Conservation (phyloP, 1,140 invertebrate species). For the Apolygus lucorum region DNA sequence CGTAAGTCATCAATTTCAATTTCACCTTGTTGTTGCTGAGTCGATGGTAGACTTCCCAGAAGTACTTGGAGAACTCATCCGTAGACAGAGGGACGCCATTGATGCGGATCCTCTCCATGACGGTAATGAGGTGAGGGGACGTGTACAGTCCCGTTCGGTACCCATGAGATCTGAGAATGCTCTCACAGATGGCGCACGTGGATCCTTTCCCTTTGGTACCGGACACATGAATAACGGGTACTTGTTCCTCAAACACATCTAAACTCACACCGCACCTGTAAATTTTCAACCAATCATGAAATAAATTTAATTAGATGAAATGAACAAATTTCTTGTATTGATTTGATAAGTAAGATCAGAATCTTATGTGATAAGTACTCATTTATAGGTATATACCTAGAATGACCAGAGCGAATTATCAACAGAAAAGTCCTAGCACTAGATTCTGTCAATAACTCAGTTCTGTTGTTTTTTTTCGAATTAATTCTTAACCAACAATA, state of each 20-base stretch:
- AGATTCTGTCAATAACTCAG: too few relatives aligned
- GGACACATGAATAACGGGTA: constrained; percentile 85
- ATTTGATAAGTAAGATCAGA: too few relatives aligned
- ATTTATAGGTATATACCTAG: too few relatives aligned
- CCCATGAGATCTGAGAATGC: constrained; percentile 75
- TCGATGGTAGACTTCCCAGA: constrained; percentile 70
- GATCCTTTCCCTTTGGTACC: constrained; percentile 96
- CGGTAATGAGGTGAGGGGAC: constrained; percentile 88
- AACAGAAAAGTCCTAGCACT: too few relatives aligned
- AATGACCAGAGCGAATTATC: too few relatives aligned
- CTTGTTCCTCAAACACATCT: constrained; percentile 48
- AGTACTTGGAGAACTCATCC: constrained; percentile 65
- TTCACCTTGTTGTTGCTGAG: constrained; percentile 44
- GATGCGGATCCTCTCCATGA: constrained; percentile 86
- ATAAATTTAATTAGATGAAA: too few relatives aligned
- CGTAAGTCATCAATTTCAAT: too few relatives aligned
- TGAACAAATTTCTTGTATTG: too few relatives aligned
- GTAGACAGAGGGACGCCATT: constrained; percentile 70
- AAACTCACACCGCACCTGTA: constrained; percentile 56
- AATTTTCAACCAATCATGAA: too few relatives aligned
- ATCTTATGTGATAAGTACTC: too few relatives aligned
- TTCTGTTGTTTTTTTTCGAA: too few relatives aligned
- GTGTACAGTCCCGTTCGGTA: constrained; percentile 90
- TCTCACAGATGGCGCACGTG: constrained; percentile 87
- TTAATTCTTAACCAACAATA: too few relatives aligned